phyloP scores from a whole-genome alignment of 2,888 invertebrate species.

The Octonoba sinensis region DNA sequence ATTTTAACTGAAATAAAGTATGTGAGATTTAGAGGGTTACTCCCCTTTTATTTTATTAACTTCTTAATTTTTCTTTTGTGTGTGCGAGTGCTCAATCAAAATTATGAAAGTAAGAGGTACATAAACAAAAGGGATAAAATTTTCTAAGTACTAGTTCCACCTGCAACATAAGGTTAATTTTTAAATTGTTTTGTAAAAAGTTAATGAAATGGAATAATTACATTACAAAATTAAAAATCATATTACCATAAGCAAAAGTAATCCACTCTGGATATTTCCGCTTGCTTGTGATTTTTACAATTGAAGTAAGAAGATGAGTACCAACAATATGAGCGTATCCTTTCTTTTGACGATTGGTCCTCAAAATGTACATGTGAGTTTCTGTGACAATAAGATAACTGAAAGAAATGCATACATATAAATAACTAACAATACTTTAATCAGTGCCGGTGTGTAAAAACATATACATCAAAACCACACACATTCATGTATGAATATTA shows the following conservation, averaged over 20 bases:
- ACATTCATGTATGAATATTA: no score
- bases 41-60: no score
- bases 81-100: no score
- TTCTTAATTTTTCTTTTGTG: no score
- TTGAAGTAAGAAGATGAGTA: conserved; percentile 87
- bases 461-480: no score
- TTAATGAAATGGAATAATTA: background rate
- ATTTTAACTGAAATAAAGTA: no score
- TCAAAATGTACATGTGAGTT: conserved; percentile 86
- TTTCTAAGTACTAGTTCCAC: background rate
- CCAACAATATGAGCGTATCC: conserved; percentile 89
- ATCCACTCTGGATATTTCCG: conserved; percentile 95
- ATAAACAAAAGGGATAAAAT: background rate
- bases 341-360: conserved; percentile 79
- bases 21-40: no score
- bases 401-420: conserved; percentile 66
- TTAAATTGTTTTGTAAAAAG: background rate
- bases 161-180: background rate
- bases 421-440: no score
- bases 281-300: conserved; percentile 97
- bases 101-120: no score
- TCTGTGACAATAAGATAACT: conserved; percentile 89
- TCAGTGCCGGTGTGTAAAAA: no score
- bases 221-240: background rate
- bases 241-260: conserved; percentile 91